Conservation (phyloP, 2,113 vertebrate genomes). For the Zosterops hypoxanthus region DNA sequence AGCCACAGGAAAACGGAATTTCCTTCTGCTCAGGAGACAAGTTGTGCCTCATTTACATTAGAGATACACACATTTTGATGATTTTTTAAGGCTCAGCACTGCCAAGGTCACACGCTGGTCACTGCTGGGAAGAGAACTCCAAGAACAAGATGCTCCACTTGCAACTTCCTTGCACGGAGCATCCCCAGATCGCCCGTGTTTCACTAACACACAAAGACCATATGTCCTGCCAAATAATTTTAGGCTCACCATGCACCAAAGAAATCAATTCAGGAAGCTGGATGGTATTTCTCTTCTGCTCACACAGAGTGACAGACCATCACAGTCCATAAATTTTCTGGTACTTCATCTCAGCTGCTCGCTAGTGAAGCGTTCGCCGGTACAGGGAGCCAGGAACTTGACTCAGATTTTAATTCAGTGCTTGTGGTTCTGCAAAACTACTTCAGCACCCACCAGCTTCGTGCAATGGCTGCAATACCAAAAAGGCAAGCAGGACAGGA, state of each 20-base stretch:
- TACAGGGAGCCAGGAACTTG: background rate
- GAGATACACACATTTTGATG: background rate
- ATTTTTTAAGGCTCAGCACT: background rate
- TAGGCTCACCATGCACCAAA: background rate
- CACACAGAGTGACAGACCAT: slow-evolving; percentile 39
- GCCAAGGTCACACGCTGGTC: background rate
- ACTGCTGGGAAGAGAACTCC: background rate
- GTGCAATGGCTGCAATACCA: background rate
- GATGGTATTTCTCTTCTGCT: slow-evolving; percentile 20
- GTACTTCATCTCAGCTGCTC: background rate
- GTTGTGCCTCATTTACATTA: background rate
- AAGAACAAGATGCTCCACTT: background rate
- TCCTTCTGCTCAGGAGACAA: background rate
- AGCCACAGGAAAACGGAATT: background rate
- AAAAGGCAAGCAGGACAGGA: background rate
- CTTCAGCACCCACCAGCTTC: background rate
- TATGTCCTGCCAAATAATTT: slow-evolving; percentile 13
- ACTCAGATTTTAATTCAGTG: slow-evolving; percentile 33
- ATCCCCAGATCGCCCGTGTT: background rate
- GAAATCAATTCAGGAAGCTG: slow-evolving; percentile 7
- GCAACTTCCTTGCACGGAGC: background rate
- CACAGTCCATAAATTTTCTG: slow-evolving; percentile 44
- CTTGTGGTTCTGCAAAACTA: background rate
- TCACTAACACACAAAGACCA: background rate
- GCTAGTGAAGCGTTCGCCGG: accelerated